Evolutionary conservation across 2,113 vertebrate species (phyloP).

Genomic region (Cromileptes altivelis): DNA sequence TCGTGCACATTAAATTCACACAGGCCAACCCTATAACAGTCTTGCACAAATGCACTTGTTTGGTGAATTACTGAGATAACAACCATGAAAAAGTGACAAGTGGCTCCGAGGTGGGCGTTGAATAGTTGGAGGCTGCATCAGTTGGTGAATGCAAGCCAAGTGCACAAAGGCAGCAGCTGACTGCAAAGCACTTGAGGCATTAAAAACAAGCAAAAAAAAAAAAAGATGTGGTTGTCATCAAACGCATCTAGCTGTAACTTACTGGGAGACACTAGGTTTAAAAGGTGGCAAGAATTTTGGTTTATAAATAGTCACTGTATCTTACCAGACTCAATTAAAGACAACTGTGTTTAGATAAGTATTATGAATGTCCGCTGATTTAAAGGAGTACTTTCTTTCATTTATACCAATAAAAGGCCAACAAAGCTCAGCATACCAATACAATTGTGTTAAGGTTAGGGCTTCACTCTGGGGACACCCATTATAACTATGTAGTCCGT

Average conservation of each 20-base stretch:
- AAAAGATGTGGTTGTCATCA: neutral
- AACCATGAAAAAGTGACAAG: conserved; percentile 58
- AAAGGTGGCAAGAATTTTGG: neutral
- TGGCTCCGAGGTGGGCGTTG: conserved; percentile 59
- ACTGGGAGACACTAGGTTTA: neutral
- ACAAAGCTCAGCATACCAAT: neutral
- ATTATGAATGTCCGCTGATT: neutral
- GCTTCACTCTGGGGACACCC: conserved; percentile 16
- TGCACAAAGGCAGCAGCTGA: conserved; percentile 28
- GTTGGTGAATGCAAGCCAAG: conserved; percentile 29
- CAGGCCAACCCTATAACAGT: conserved; percentile 26
- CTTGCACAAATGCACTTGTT: conserved; percentile 54
- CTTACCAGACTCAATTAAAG: neutral
- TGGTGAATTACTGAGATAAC: conserved; percentile 54
- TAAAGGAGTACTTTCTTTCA: neutral
- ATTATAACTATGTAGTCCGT: neutral
- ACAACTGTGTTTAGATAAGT: neutral
- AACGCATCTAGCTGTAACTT: neutral
- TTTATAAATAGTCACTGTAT: neutral
- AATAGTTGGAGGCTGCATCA: conserved; percentile 53
- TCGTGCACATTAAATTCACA: conserved; percentile 24
- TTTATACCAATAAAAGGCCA: neutral
- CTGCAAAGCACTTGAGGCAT: conserved; percentile 28
- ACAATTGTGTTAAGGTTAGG: neutral
- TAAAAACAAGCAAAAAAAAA: conserved; percentile 11